Base-by-base conservation (phyloP, 2,113 vertebrate genomes). In the Daubentonia madagascariensis region DNA sequence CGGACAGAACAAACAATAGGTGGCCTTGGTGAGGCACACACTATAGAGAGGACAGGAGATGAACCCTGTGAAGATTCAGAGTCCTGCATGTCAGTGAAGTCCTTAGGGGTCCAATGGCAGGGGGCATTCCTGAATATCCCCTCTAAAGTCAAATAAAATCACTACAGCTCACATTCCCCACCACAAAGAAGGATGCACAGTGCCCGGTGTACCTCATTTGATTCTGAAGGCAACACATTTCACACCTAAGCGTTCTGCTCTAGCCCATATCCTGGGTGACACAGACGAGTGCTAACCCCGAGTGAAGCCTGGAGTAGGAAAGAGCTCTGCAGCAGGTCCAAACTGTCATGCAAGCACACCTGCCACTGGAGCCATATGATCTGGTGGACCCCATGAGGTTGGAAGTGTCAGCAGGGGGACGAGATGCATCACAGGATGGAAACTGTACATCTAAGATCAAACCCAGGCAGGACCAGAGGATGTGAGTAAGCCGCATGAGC, bases 301-400 rank as follows among this genome's bases (percentile, higher is more conserved):
- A 70, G 23, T 28, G 30, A 23, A 79, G 20, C n/a, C 43, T 45
- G 17, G 48, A 45, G 20, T 35, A 35, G 25, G 48, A 45, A 91
- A n/a, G 54, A 61, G 18, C 89, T 5, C n/a, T 73, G 9, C 10
- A 63, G 10, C 43, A 52, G 35, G 67, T 52, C 59, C 86, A 43
- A 11, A 28, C 13, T n/a, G 25, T 43, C 23, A 32, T 18, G 16
- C 23, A 54, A 81, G 40, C 35, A 28, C 6, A 63, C 17, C 22
- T 54, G 5, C n/a, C 1, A 4, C 73, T 37, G 40, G 22, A 59
- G 17, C 48, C 57, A 28, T 0, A 0, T 32, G 18, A 22, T 30
- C 52, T 83, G 40, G 35, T 4, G 5, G 23, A n/a, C 22, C 45
- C 28, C 13, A 2, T 18, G 10, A 59, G 18, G 22, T 1, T 70